Evolutionary conservation across 1,140 invertebrate species (phyloP), one percentile per base, ranked within the genome.

Genomic region (Hyles vespertilio): DNA sequence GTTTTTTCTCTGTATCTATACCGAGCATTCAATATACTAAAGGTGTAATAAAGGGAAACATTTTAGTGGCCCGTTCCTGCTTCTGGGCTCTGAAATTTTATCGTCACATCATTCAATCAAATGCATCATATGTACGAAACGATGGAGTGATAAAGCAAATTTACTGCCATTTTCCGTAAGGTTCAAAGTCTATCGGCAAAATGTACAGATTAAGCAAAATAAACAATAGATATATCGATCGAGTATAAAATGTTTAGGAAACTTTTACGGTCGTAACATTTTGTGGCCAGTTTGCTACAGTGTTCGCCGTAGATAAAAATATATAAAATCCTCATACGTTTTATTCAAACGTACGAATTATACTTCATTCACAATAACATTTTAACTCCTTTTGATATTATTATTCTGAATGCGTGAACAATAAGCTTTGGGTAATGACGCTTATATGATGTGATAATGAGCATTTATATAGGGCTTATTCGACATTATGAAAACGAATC

Each of bases 1-100:
- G 72, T 79, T 86, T 83, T 80, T 86, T 79, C 71, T 70, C 63
- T 65, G 63, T 77, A 77, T 70, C 65, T 72, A 67, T 67, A 76
- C 58, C 48, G 59, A 69, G 63, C 70, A 76, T 75, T 79, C 77
- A 76, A 77, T 81, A 81, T 74, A 72, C 67, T 75, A 79, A 77
- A 75, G 67, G 70, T 75, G 69, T 67, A 80, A 79, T 81, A 79
- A 79, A 77, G 61, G 64, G 61, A 69, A 72, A 69, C 61, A 64
- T 67, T 67, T 70, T 67, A 71, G 61, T 70, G 61, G 59, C 55
- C 63, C 67, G 65, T 61, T 59, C 63, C 65, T 62, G 65, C 60
- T 58, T 66, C 59, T 72, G 65, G 61, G 67, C 61, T 67, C 70
- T 70, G 59, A 73, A 74, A 70, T 66, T 77, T 78, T 75, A 80